Conservation (phyloP, 2,797 vertebrate species). For the Sphaeramia orbicularis region DNA sequence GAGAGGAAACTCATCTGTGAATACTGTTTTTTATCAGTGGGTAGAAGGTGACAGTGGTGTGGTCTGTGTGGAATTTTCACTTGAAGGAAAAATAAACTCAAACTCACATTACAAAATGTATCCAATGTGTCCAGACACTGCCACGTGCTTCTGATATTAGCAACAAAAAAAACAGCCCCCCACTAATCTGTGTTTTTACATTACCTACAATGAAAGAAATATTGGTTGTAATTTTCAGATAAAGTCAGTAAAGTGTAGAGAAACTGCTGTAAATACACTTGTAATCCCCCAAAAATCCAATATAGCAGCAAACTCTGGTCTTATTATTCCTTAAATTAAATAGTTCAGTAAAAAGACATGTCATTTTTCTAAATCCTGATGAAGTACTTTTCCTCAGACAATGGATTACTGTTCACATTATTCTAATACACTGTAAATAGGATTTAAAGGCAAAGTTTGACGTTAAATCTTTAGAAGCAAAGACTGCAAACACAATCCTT, state of each 20-base stretch:
- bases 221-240: not conserved
- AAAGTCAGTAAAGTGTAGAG: not conserved
- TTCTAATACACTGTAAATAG: conserved; percentile 18
- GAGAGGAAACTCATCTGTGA: conserved; percentile 12
- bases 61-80: conserved; percentile 9
- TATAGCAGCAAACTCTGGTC: conserved; percentile 2
- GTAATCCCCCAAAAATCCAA: not conserved
- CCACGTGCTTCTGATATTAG: too few relatives aligned
- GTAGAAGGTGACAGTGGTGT: conserved; percentile 1
- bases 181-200: too few relatives aligned
- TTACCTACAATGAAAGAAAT: too few relatives aligned
- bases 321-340: not conserved
- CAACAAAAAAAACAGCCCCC: too few relatives aligned
- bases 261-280: not conserved
- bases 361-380: conserved; percentile 12
- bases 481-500: conserved; percentile 38
- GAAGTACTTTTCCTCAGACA: conserved; percentile 2
- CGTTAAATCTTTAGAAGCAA: conserved; percentile 36
- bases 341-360: not conserved
- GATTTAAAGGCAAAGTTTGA: conserved; percentile 27
- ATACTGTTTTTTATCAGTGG: conserved; percentile 1
- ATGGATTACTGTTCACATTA: conserved; percentile 3
- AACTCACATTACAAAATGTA: too few relatives aligned
- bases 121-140: too few relatives aligned
- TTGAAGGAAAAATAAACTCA: too few relatives aligned